Base-by-base conservation (phyloP, 2,797 vertebrate species). In the Kryptopterus vitreolus region DNA sequence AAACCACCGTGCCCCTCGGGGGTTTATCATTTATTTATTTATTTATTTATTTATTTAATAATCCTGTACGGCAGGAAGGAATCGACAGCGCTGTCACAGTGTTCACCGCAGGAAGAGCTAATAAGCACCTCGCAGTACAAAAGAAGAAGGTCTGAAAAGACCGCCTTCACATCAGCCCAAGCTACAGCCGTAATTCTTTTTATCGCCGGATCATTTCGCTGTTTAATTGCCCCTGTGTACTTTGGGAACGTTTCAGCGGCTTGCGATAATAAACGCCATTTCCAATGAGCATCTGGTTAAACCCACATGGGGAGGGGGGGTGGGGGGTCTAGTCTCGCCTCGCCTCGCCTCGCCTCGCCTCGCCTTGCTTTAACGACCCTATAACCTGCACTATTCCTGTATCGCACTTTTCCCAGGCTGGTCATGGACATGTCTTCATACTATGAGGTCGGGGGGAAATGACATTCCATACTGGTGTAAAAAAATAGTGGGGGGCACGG, bases 361-460 rank as follows among this genome's bases (percentile, higher is more conserved):
- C n/a, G n/a, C n/a, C n/a, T n/a, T 58, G 68, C n/a, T 22, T 76
- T 70, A 79, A 77, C 73, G 77, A 66, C 31, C 55, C 48, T 58
- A 70, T 66, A 57, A 77, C 63, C 55, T 70, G 57, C 58, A 35
- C 29, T 46, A 46, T 65, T 79, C 55, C 79, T 72, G 61, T 80
- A 3, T 63, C 80, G 52, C 29, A 29, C 80, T 82, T 82, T 82
- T 66, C 58, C 48, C 26, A 80, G 38, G 29, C 52, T 48, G 80
- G 68, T 73, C 68, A 33, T 55, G 58, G 74, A 81, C 63, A 61
- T 52, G 29, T 73, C 55, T 82, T 74, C 83, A 86, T 59, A 69
- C 74, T 33, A 66, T 77, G 35, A 33, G 61, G 52, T 62, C n/a
- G 59, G 78, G 43, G 61, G 50, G 79, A 70, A 81, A 83, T 78